These are phyloP conservation scores for Pandemis cinnamomeana DNA, from an alignment of 2,888 invertebrate species.

Conservation along the genomic window DNA sequence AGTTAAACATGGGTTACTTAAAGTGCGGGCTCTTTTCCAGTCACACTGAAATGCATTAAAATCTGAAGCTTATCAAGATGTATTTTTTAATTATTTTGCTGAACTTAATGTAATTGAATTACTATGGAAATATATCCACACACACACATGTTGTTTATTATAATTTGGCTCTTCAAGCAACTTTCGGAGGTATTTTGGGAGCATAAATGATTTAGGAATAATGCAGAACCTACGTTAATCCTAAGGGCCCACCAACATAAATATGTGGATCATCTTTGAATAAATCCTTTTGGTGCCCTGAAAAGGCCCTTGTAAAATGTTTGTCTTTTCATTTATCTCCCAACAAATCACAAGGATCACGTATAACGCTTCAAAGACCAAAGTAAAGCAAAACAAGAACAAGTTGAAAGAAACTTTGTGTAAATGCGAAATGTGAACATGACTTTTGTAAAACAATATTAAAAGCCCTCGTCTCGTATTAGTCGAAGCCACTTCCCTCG, in stretches of 20 bases:
- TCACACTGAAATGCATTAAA: background rate
- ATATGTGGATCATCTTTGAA: background rate
- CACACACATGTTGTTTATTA: no score
- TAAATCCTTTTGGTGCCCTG: background rate
- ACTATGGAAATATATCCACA: no score
- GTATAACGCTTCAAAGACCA: constrained; percentile 33
- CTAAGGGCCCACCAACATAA: no score
- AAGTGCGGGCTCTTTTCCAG: background rate
- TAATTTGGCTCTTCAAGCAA: no score
- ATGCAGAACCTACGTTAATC: no score
- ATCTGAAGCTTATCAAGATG: no score
- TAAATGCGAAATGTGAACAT: constrained; percentile 31
- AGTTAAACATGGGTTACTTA: constrained; percentile 5
- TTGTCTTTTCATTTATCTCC: constrained; percentile 19
- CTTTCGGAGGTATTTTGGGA: no score
- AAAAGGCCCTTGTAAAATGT: constrained; percentile 3
- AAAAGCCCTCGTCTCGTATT: constrained; percentile 16
- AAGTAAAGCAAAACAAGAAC: constrained; percentile 46
- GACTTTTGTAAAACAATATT: constrained; percentile 33
- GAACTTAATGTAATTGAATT: no score
- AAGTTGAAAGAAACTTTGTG: constrained; percentile 42
- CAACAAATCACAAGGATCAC: constrained; percentile 21
- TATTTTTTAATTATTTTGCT: no score
- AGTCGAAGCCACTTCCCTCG: constrained; percentile 14
- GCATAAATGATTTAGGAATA: no score